Conservation (phyloP, 2,113 vertebrate genomes). For the Puntigrus tetrazona region DNA sequence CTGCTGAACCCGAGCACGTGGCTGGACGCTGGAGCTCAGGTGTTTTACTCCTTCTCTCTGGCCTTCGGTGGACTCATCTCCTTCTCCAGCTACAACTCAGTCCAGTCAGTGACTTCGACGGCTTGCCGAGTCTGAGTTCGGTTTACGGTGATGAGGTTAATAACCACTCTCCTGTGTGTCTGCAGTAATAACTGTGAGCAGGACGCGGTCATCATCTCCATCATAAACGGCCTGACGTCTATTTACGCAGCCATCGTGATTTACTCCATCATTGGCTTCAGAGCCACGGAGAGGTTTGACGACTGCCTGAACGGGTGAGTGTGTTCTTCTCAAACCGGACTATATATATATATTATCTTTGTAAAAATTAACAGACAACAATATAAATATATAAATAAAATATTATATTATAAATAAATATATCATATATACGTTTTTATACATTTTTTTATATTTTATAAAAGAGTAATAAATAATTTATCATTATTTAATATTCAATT, state of each 20-base stretch:
- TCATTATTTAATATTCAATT: no score
- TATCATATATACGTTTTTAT: no score
- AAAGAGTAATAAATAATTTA: no score
- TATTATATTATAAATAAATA: no score
- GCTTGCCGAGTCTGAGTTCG: not conserved
- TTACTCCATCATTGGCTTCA: slow-evolving; percentile 97
- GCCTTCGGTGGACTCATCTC: slow-evolving; percentile 97
- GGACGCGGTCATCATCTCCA: slow-evolving; percentile 87
- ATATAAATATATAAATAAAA: no score
- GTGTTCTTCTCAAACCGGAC: not conserved
- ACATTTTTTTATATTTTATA: no score
- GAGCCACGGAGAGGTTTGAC: slow-evolving; percentile 86
- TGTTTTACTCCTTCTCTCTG: slow-evolving; percentile 95
- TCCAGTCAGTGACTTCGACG: slow-evolving; percentile 84
- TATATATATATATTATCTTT: no score
- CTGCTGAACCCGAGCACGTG: slow-evolving; percentile 87
- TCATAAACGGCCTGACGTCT: slow-evolving; percentile 93
- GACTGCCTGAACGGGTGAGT: slow-evolving; percentile 78
- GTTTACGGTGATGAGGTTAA: not conserved
- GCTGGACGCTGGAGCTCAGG: slow-evolving; percentile 94
- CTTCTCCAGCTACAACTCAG: slow-evolving; percentile 96
- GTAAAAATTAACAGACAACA: no score
- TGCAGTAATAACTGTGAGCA: slow-evolving; percentile 92
- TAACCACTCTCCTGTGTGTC: not conserved
- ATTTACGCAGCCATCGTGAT: slow-evolving; percentile 90